A percentile compares a stretch with the other conserved stretches of the same genome.
Evolutionary conservation across 2,113 vertebrate species (phyloP).

Genomic region (Shinisaurus crocodilurus): DNA sequence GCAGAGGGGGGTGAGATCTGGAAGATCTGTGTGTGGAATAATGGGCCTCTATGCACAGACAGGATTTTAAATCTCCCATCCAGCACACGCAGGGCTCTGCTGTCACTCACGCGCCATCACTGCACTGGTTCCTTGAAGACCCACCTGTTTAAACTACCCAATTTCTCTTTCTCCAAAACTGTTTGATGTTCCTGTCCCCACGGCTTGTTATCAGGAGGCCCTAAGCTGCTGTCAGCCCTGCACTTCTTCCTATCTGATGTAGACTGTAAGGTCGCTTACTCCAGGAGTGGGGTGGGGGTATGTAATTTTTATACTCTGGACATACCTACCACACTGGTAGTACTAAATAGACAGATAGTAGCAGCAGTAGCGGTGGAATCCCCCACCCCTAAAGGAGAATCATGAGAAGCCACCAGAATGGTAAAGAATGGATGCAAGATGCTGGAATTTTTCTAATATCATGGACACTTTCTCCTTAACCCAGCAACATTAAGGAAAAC

Average conservation of each 20-base stretch:
- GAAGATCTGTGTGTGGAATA: too few relatives aligned
- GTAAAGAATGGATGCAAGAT: neutral
- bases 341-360: neutral
- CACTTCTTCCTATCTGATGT: neutral
- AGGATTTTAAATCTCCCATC: too few relatives aligned
- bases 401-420: neutral
- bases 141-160: neutral
- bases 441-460: slow-evolving; percentile 15
- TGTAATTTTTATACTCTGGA: neutral
- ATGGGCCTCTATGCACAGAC: too few relatives aligned
- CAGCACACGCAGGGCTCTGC: too few relatives aligned
- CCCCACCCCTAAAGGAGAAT: neutral
- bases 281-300: neutral
- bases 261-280: neutral
- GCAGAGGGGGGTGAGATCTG: too few relatives aligned
- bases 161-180: neutral
- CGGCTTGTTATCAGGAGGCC: neutral
- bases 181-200: neutral
- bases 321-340: neutral
- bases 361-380: neutral
- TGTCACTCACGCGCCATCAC: too few relatives aligned
- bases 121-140: neutral
- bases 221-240: neutral
- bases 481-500: neutral
- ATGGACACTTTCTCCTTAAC: neutral